phyloP scores from a whole-genome alignment of 2,888 invertebrate species.

The Drosophila dives region DNA sequence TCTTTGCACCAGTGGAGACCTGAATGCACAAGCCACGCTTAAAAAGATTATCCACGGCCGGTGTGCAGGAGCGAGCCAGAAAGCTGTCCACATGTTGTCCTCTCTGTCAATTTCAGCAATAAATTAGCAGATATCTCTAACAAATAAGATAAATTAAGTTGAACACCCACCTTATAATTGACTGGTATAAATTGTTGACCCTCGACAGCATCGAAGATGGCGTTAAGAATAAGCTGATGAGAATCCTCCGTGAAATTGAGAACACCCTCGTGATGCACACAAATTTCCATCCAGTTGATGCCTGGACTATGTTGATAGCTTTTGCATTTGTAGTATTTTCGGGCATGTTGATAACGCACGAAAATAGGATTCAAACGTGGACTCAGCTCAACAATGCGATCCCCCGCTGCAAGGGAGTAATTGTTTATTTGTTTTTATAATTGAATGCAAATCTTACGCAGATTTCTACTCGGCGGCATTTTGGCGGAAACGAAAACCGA shows the following conservation, averaged over 20 bases:
- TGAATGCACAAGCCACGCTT: conserved; percentile 65
- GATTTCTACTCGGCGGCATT: conserved; percentile 14
- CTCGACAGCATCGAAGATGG: conserved; percentile 70
- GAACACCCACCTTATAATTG: conserved; percentile 67
- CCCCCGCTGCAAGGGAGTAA: conserved; percentile 17
- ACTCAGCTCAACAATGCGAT: conserved; percentile 37
- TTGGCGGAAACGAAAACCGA: conserved; percentile 5
- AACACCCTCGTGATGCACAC: conserved; percentile 73
- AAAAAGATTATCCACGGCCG: conserved; percentile 80
- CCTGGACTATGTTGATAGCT: conserved; percentile 64
- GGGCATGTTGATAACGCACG: conserved; percentile 60
- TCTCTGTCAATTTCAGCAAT: conserved; percentile 48
- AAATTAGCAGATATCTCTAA: not conserved
- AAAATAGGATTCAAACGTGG: conserved; percentile 61
- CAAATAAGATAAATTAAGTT: not conserved
- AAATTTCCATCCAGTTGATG: conserved; percentile 78
- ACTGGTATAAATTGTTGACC: conserved; percentile 81
- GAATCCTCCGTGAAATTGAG: conserved; percentile 53
- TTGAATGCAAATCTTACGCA: conserved; percentile 16
- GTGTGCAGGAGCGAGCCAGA: conserved; percentile 76
- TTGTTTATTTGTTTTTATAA: not conserved
- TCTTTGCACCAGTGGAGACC: conserved; percentile 56
- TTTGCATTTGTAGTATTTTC: conserved; percentile 67
- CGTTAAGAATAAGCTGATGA: conserved; percentile 65
- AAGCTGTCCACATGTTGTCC: conserved; percentile 72